Percentiles rank a stretch among this genome's conserved stretches.
phyloP scores from a whole-genome alignment of 2,113 vertebrate genomes.

The Scomber colias region DNA sequence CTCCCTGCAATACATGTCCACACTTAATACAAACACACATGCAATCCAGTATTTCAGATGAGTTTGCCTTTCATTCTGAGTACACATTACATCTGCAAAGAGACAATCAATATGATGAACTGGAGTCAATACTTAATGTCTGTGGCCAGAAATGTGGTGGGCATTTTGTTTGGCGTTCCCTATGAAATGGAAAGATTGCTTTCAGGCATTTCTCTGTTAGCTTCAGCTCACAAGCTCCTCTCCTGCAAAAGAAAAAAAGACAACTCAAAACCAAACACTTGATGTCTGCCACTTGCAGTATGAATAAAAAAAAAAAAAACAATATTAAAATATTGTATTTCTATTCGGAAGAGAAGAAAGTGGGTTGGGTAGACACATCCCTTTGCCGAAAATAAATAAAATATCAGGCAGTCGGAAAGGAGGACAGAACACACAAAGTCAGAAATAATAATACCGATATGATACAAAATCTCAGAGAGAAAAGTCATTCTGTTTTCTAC shows the following conservation, averaged over 20 bases:
- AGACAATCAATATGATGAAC: constrained; percentile 51
- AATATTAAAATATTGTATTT: constrained; percentile 47
- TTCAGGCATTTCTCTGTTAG: constrained; percentile 41
- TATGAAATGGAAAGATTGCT: constrained; percentile 39
- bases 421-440: constrained; percentile 24
- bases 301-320: constrained; percentile 25
- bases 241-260: neutral
- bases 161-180: constrained; percentile 33
- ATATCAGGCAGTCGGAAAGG: constrained; percentile 4
- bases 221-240: constrained; percentile 42
- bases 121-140: constrained; percentile 19
- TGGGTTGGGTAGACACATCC: constrained; percentile 13
- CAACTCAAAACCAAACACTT: constrained; percentile 14
- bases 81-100: constrained; percentile 16
- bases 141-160: constrained; percentile 22
- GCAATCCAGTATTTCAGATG: constrained; percentile 3
- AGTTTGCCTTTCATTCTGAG: constrained; percentile 15
- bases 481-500: neutral
- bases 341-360: constrained; percentile 42
- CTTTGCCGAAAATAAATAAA: constrained; percentile 26
- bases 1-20: constrained; percentile 6
- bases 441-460: constrained; percentile 1
- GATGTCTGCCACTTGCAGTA: constrained; percentile 56
- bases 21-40: constrained; percentile 29
- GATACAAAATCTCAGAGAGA: constrained; percentile 5